Evolutionary conservation across 2,888 invertebrate species (phyloP).

Genomic region (Axea sp.): DNA sequence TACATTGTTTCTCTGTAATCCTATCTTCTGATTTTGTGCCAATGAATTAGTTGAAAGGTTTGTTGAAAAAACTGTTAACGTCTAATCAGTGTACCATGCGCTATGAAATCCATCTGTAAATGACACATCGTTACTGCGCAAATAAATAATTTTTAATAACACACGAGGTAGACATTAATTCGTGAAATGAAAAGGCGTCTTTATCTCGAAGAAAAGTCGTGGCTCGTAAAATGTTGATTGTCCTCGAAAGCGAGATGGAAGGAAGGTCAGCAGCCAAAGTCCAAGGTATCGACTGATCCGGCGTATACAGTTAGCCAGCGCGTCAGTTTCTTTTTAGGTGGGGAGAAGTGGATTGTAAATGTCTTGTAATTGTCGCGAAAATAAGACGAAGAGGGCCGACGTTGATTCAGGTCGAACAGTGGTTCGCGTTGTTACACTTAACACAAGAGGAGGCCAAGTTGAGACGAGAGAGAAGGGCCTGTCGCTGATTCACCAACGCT

Average conservation of each 20-base stretch:
- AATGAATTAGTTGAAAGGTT: no score
- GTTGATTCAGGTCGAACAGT: slow-evolving; percentile 36
- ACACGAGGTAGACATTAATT: no score
- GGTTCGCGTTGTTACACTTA: slow-evolving; percentile 43
- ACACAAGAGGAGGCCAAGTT: slow-evolving; percentile 11
- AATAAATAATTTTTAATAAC: no score
- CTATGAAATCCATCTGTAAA: no score
- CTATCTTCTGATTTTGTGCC: no score
- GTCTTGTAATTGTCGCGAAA: slow-evolving; percentile 60
- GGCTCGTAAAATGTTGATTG: slow-evolving; percentile 45
- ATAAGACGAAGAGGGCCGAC: slow-evolving; percentile 41
- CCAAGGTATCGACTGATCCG: slow-evolving; percentile 38
- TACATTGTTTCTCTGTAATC: no score
- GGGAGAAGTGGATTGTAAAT: slow-evolving; percentile 56
- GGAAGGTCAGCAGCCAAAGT: slow-evolving; percentile 52
- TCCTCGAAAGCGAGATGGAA: slow-evolving; percentile 48
- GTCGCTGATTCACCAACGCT: slow-evolving; percentile 54
- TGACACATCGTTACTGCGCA: no score
- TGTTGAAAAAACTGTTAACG: no score
- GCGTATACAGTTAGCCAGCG: slow-evolving; percentile 42
- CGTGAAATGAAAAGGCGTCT: slow-evolving; percentile 38
- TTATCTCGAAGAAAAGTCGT: slow-evolving; percentile 32
- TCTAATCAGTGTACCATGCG: no score
- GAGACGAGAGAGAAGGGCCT: slow-evolving; percentile 31
- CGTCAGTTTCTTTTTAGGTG: slow-evolving; percentile 17